These are phyloP conservation scores for Piliocolobus tephrosceles DNA, from an alignment of 2,113 vertebrate genomes.

Conservation along the genomic window DNA sequence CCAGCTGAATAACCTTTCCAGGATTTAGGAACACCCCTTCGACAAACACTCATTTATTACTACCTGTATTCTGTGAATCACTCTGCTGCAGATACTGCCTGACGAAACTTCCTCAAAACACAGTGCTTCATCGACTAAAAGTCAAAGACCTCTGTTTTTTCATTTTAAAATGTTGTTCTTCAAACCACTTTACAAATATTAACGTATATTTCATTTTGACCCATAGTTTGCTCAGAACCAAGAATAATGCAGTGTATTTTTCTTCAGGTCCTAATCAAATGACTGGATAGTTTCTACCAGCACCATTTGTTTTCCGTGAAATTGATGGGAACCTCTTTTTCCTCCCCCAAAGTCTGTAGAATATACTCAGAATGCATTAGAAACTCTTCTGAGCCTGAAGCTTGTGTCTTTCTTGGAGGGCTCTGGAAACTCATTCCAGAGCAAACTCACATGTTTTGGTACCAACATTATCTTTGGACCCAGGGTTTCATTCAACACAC, in stretches of 20 bases:
- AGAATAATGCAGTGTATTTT: background rate
- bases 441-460: background rate
- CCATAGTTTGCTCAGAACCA: background rate
- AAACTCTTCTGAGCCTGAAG: background rate
- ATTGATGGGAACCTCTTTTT: background rate
- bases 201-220: background rate
- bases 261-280: background rate
- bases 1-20: background rate
- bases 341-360: background rate
- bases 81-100: background rate
- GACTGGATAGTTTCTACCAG: background rate
- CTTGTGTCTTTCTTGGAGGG: background rate
- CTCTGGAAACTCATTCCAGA: background rate
- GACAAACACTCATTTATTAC: background rate
- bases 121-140: background rate
- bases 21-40: constrained; percentile 42
- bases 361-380: background rate
- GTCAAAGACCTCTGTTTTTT: background rate
- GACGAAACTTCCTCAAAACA: background rate
- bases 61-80: constrained; percentile 7
- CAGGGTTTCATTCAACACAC: background rate
- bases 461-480: background rate
- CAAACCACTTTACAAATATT: background rate
- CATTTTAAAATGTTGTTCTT: background rate
- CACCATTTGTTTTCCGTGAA: background rate